These are phyloP conservation scores for Ceratotherium simum DNA, from an alignment of 2,113 vertebrate genomes.

Conservation along the genomic window DNA sequence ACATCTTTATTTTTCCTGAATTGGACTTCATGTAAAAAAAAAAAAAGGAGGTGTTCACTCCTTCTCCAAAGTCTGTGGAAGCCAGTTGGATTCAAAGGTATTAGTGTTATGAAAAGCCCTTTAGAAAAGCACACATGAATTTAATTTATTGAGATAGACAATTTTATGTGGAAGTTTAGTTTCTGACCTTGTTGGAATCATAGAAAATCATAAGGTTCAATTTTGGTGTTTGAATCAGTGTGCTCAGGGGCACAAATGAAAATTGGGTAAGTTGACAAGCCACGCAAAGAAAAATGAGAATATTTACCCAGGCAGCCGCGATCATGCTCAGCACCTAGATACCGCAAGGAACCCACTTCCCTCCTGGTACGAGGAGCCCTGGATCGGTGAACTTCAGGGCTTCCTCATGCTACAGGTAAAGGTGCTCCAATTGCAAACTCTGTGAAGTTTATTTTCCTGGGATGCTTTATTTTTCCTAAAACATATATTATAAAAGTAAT, in stretches of 20 bases:
- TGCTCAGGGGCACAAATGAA: conserved; percentile 36
- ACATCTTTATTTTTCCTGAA: conserved; percentile 79
- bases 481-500: background rate
- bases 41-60: background rate
- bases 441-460: background rate
- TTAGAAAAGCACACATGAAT: conserved; percentile 73
- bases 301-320: background rate
- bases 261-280: background rate
- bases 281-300: background rate
- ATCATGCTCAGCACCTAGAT: background rate
- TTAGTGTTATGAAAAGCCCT: conserved; percentile 72
- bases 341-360: background rate
- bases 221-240: conserved; percentile 8
- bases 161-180: conserved; percentile 65
- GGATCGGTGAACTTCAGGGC: fast-evolving
- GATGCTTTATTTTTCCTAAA: conserved; percentile 37
- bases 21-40: conserved; percentile 54
- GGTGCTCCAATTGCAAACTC: background rate
- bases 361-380: background rate
- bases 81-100: conserved; percentile 66
- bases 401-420: background rate
- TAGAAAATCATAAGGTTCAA: conserved; percentile 44
- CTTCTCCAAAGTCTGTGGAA: conserved; percentile 54
- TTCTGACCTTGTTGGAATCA: conserved; percentile 65
- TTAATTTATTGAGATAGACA: conserved; percentile 72